Evolutionary conservation across 2,113 vertebrate genomes (phyloP).

Genomic region (Corythoichthys intestinalis): DNA sequence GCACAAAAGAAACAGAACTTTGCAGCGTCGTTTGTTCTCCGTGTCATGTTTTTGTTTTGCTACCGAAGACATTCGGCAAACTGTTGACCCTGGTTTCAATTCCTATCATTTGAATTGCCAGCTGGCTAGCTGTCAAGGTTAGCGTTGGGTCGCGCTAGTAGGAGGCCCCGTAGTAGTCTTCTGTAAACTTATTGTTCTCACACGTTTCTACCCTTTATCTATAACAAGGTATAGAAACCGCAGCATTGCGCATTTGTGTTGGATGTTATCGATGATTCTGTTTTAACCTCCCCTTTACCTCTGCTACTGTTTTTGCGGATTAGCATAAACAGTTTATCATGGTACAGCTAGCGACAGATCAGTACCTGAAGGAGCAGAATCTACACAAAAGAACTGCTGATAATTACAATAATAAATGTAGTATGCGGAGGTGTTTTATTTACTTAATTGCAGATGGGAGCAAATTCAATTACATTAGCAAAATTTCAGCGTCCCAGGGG

Average conservation of each 20-base stretch:
- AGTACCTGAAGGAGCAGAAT: not conserved
- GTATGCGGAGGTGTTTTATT: not conserved
- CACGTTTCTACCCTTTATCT: not conserved
- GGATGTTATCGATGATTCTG: not conserved
- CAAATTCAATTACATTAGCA: not conserved
- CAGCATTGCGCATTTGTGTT: not conserved
- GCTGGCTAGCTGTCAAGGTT: slow-evolving; percentile 25
- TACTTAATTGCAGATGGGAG: not conserved
- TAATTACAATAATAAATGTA: not conserved
- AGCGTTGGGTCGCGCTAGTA: slow-evolving; percentile 22
- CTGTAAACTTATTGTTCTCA: not conserved
- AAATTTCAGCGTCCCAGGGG: not conserved
- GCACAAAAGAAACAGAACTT: slow-evolving; percentile 2
- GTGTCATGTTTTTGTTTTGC: slow-evolving; percentile 10
- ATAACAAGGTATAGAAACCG: not conserved
- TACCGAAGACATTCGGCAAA: not conserved
- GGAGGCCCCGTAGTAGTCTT: slow-evolving; percentile 12
- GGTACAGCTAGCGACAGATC: not conserved
- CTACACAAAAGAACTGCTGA: not conserved
- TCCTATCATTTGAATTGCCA: slow-evolving; percentile 21
- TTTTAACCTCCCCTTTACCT: not conserved
- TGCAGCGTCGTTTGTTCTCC: slow-evolving; percentile 3
- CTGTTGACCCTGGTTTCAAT: slow-evolving; percentile 14
- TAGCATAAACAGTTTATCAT: not conserved
- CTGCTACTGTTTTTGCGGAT: not conserved